Conservation (phyloP, 1,140 invertebrate genomes). For the Batillaria attramentaria region DNA sequence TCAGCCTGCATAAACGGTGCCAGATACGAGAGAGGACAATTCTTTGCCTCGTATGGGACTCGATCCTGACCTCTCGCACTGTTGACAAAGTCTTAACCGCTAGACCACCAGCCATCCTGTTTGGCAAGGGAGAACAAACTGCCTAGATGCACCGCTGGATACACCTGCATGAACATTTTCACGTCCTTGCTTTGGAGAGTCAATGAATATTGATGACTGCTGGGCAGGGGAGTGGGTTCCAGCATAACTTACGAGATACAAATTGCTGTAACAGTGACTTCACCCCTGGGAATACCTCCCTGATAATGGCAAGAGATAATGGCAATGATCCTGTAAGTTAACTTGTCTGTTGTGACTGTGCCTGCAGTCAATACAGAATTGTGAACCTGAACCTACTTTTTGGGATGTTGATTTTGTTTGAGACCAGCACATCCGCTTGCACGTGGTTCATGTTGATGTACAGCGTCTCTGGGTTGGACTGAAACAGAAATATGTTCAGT, state of each 20-base stretch:
- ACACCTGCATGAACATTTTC: no score
- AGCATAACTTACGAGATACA: neutral
- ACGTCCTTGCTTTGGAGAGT: neutral
- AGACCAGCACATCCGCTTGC: slow-evolving; percentile 70
- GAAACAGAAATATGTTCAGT: slow-evolving; percentile 46
- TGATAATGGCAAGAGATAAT: neutral
- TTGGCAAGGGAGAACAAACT: no score
- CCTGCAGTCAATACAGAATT: neutral
- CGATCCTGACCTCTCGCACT: no score
- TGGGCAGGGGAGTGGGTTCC: neutral
- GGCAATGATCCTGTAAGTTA: neutral
- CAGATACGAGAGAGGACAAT: no score
- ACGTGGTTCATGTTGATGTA: slow-evolving; percentile 71
- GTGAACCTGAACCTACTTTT: slow-evolving; percentile 56
- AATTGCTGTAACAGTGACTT: neutral
- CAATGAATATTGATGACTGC: neutral
- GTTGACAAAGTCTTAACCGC: no score
- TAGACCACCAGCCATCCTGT: no score
- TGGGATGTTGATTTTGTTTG: slow-evolving; percentile 71
- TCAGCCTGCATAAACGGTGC: no score
- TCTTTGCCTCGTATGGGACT: no score
- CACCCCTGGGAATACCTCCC: neutral
- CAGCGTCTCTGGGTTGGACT: slow-evolving; percentile 69
- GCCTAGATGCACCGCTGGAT: no score
- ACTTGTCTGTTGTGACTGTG: neutral